Conservation (phyloP, 2,888 invertebrate species). For the Brenthis daphne region DNA sequence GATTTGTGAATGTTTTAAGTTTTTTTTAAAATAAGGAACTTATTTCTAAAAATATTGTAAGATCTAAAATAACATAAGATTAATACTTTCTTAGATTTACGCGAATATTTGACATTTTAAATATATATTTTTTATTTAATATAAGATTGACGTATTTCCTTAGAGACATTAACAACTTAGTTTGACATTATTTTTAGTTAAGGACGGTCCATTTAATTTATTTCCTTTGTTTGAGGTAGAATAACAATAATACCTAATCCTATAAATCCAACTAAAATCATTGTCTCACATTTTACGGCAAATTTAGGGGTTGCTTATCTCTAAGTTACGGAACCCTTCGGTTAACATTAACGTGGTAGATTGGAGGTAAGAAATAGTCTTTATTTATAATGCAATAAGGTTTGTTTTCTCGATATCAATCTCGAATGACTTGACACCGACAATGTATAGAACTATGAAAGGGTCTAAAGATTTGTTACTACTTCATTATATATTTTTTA, state of each 20-base stretch:
- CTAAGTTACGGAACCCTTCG: conserved; percentile 36
- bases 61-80: too few relatives aligned
- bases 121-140: too few relatives aligned
- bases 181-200: neutral
- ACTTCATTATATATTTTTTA: neutral
- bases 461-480: neutral
- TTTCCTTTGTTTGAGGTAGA: neutral
- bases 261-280: conserved; percentile 3
- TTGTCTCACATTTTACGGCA: conserved; percentile 18
- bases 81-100: too few relatives aligned
- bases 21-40: too few relatives aligned
- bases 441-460: neutral
- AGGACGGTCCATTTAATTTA: neutral
- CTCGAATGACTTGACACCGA: too few relatives aligned
- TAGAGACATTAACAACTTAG: too few relatives aligned
- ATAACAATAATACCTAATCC: neutral
- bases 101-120: too few relatives aligned
- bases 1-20: too few relatives aligned
- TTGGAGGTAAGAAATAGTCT: conserved; percentile 14
- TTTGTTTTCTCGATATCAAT: neutral
- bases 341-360: conserved; percentile 36
- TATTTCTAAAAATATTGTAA: too few relatives aligned
- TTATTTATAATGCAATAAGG: conserved; percentile 14
- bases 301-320: conserved; percentile 32
- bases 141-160: too few relatives aligned